Conservation (phyloP, 2,888 invertebrate species). For the Schrankia costaestrigalis region DNA sequence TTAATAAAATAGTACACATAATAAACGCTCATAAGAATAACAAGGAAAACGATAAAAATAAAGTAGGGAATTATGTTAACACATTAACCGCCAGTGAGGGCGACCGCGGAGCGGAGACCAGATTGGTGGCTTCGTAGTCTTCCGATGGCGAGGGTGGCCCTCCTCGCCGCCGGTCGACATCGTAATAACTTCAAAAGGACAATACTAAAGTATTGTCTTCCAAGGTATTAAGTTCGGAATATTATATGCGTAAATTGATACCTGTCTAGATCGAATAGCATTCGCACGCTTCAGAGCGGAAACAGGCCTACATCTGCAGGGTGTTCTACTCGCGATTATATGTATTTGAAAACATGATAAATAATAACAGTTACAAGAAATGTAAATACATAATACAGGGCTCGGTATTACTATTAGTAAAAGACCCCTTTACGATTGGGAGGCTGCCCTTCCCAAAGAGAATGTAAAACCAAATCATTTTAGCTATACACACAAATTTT, state of each 20-base stretch:
- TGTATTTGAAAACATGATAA: not conserved
- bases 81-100: slow-evolving; percentile 79
- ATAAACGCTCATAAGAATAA: slow-evolving; percentile 46
- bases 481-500: too few species aligned
- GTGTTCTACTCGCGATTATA: slow-evolving; percentile 20
- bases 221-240: slow-evolving; percentile 58
- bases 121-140: slow-evolving; percentile 46
- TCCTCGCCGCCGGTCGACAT: slow-evolving; percentile 59
- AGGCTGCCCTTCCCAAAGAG: too few species aligned
- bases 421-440: too few species aligned
- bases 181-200: slow-evolving; percentile 51
- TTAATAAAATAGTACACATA: slow-evolving; percentile 52
- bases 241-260: slow-evolving; percentile 64
- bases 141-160: slow-evolving; percentile 37
- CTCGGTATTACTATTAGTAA: too few species aligned
- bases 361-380: too few species aligned
- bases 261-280: slow-evolving; percentile 56
- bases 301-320: slow-evolving; percentile 48
- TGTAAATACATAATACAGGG: too few species aligned
- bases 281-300: slow-evolving; percentile 66
- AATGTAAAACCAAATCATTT: too few species aligned
- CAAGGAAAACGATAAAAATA: slow-evolving; percentile 40
- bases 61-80: slow-evolving; percentile 72
- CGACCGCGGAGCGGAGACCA: slow-evolving; percentile 70
- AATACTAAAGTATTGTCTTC: slow-evolving; percentile 28